These are phyloP conservation scores for Hydroisotoma schaefferi DNA, from an alignment of 2,888 invertebrate genomes.

Conservation along the genomic window DNA sequence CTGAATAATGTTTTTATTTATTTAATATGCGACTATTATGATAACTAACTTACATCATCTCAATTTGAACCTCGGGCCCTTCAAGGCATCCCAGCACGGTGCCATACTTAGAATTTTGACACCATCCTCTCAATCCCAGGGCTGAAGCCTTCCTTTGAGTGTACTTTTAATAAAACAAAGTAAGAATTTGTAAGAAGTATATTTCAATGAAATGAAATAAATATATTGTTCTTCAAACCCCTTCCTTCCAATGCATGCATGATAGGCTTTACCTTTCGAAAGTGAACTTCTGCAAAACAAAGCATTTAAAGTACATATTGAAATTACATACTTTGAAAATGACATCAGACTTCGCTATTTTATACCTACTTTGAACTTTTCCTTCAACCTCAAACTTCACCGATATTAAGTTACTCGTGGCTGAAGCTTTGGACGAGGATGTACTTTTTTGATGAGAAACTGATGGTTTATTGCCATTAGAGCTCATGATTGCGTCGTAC, in stretches of 20 bases:
- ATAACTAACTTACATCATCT: constrained; percentile 25
- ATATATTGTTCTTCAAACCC: no score
- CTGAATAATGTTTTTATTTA: neutral
- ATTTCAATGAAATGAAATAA: no score
- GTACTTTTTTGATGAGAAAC: neutral
- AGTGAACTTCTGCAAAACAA: constrained; percentile 39
- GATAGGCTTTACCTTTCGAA: constrained; percentile 47
- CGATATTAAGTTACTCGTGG: neutral
- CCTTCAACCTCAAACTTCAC: constrained; percentile 38
- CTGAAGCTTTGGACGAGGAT: neutral
- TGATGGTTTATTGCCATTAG: neutral
- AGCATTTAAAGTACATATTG: neutral
- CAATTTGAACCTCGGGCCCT: constrained; percentile 26
- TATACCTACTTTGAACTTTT: constrained; percentile 33
- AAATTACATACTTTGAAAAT: constrained; percentile 1
- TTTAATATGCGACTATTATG: neutral
- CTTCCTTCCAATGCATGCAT: neutral
- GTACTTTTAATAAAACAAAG: constrained; percentile 54
- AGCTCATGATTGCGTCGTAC: constrained; percentile 3
- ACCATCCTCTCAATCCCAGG: constrained; percentile 67
- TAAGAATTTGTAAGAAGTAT: neutral
- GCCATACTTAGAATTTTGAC: constrained; percentile 65
- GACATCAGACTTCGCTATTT: neutral
- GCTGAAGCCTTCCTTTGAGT: constrained; percentile 64
- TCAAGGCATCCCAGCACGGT: constrained; percentile 63